Conservation (phyloP, 2,797 vertebrate species). For the Clarias pachynema region DNA sequence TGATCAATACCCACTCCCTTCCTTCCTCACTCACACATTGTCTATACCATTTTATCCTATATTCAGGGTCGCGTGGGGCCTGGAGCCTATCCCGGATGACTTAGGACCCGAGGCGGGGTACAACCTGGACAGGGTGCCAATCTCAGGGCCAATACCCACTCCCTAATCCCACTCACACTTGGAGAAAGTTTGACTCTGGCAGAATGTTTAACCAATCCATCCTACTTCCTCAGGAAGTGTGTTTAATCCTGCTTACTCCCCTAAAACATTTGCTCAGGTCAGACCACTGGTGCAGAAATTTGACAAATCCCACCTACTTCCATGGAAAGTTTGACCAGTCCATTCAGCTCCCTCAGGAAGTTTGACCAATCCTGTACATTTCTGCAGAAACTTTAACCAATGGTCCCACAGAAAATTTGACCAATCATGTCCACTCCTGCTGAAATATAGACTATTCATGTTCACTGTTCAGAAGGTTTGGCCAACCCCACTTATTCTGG, state of each 20-base stretch:
- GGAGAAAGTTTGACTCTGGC: not conserved
- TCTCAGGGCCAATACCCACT: not conserved
- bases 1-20: not conserved
- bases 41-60: too few species aligned
- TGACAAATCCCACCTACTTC: not conserved
- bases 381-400: too few species aligned
- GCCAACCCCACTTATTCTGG: not conserved
- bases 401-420: not conserved
- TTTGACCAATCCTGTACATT: not conserved
- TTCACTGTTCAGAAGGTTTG: not conserved
- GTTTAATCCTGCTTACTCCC: not conserved
- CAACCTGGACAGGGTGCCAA: too few species aligned
- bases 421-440: not conserved
- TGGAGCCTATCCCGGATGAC: too few species aligned
- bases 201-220: too few species aligned
- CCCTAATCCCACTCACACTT: not conserved
- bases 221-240: not conserved
- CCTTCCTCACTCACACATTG: too few species aligned
- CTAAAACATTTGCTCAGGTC: not conserved
- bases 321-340: not conserved
- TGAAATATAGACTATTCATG: not conserved
- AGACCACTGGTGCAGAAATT: not conserved
- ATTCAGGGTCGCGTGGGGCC: too few species aligned
- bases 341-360: not conserved
- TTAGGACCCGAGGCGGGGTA: too few species aligned